A percentile compares a stretch with the other conserved stretches of the same genome.
These are phyloP conservation scores for Yponomeuta evonymella DNA, from an alignment of 2,888 invertebrate species.

Conservation along the genomic window DNA sequence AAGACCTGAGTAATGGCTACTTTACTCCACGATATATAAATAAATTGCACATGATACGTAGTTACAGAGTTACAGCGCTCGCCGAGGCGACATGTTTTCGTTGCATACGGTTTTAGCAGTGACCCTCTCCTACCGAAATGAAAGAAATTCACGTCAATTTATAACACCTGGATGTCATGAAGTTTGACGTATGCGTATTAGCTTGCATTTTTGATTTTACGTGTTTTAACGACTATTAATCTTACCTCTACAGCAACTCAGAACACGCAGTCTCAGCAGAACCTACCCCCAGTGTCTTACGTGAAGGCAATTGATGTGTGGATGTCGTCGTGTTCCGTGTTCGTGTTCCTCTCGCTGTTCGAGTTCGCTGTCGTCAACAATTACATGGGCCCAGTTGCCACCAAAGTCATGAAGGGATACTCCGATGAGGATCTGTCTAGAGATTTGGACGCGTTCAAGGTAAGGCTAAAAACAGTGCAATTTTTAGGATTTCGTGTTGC, in stretches of 20 bases:
- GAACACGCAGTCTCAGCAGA: slow-evolving; percentile 93
- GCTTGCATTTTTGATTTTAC: too few relatives aligned
- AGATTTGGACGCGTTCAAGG: slow-evolving; percentile 86
- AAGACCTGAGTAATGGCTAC: too few relatives aligned
- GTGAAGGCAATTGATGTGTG: slow-evolving; percentile 95
- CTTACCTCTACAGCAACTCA: slow-evolving; percentile 82
- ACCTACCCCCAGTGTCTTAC: slow-evolving; percentile 92
- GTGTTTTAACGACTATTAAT: too few relatives aligned
- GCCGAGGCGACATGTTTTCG: too few relatives aligned
- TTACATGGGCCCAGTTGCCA: slow-evolving; percentile 90
- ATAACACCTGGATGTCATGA: too few relatives aligned
- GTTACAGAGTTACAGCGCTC: too few relatives aligned
- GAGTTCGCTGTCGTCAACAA: slow-evolving; percentile 94
- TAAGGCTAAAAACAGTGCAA: slow-evolving; percentile 35
- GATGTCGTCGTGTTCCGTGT: slow-evolving; percentile 95
- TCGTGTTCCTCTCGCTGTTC: slow-evolving; percentile 92
- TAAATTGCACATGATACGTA: too few relatives aligned
- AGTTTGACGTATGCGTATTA: too few relatives aligned
- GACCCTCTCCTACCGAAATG: too few relatives aligned
- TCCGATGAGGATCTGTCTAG: slow-evolving; percentile 87
- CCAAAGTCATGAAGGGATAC: slow-evolving; percentile 92
- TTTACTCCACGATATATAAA: too few relatives aligned
- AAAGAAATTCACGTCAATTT: too few relatives aligned
- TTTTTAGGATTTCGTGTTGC: not conserved
- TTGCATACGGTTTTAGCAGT: too few relatives aligned